Conservation (phyloP, 2,888 invertebrate species). For the Myopa testacea region DNA sequence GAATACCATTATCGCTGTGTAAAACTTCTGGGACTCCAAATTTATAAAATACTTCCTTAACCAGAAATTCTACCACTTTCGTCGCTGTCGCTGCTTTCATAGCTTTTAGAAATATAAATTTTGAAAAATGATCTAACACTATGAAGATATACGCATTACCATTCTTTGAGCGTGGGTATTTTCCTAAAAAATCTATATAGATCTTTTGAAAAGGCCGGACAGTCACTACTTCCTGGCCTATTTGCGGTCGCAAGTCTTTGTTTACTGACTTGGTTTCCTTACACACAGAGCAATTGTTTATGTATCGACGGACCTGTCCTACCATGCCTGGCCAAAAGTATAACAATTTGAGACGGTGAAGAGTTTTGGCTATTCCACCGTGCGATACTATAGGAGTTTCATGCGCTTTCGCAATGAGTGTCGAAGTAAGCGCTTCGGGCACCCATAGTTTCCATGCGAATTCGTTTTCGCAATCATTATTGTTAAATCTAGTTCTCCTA, state of each 20-base stretch:
- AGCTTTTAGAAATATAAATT: background rate
- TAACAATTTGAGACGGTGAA: background rate
- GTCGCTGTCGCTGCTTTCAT: constrained; percentile 3
- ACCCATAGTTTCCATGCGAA: constrained; percentile 37
- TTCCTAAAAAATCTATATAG: constrained; percentile 40
- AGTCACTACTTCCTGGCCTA: too few relatives aligned
- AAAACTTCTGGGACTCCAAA: background rate
- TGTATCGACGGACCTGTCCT: background rate
- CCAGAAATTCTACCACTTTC: background rate
- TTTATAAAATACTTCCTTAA: background rate
- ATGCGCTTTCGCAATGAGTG: constrained; percentile 25
- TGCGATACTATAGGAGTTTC: background rate
- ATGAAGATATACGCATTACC: background rate
- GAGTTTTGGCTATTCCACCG: constrained; percentile 30
- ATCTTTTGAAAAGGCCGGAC: constrained; percentile 24
- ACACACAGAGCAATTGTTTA: too few relatives aligned
- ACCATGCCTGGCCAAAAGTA: background rate
- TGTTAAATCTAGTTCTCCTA: background rate
- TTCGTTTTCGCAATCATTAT: background rate
- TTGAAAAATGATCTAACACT: background rate
- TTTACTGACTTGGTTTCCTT: too few relatives aligned
- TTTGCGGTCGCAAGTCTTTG: too few relatives aligned
- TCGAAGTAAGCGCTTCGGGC: constrained; percentile 8
- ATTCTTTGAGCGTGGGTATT: background rate
- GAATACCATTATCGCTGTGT: background rate